phyloP scores from a whole-genome alignment of 1,140 invertebrate species.

The Delia radicum region DNA sequence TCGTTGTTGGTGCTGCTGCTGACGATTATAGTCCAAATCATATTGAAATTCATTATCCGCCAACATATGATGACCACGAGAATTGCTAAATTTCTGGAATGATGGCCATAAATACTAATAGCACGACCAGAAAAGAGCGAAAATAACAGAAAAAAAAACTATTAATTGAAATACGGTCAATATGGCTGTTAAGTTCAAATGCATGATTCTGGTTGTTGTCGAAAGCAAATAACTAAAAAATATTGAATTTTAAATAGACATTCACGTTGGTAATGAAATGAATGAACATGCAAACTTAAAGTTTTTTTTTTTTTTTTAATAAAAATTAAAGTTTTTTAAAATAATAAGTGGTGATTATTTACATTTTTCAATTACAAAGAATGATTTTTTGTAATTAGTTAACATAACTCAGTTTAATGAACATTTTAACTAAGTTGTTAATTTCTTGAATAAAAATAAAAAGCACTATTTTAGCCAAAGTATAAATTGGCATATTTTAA shows the following conservation, averaged over 20 bases:
- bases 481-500: too few species aligned
- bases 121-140: conserved; percentile 24
- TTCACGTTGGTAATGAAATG: not conserved
- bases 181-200: not conserved
- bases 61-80: conserved; percentile 61
- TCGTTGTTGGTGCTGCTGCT: conserved; percentile 17
- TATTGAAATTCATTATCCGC: conserved; percentile 46
- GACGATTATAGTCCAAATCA: conserved; percentile 38
- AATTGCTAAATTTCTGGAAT: conserved; percentile 69
- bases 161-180: not conserved
- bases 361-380: not conserved
- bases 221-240: not conserved
- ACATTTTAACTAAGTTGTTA: too few species aligned
- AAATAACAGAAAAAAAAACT: not conserved
- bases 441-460: too few species aligned
- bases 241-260: not conserved
- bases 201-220: too few species aligned
- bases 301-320: not conserved
- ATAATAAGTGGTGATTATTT: not conserved
- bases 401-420: too few species aligned
- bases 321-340: not conserved
- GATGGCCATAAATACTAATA: conserved; percentile 70
- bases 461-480: too few species aligned
- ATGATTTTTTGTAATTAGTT: not conserved
- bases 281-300: not conserved